phyloP scores from a whole-genome alignment of 2,113 vertebrate species.

The Otolemur garnettii region DNA sequence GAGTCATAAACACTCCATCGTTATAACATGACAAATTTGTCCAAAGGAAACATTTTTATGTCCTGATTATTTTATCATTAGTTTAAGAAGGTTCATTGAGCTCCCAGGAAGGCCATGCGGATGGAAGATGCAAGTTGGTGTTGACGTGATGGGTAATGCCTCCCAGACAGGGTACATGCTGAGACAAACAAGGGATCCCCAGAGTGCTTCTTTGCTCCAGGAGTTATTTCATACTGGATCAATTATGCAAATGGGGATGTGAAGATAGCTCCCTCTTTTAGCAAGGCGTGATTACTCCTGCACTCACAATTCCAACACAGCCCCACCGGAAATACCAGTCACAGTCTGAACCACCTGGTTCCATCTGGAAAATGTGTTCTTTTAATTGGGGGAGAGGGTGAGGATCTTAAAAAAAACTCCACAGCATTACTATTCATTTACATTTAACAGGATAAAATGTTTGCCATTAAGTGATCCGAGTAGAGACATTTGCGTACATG shows the following conservation, averaged over 20 bases:
- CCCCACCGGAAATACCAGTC: constrained; percentile 85
- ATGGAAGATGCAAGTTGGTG: constrained; percentile 81
- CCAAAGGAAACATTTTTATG: constrained; percentile 87
- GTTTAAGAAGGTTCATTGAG: constrained; percentile 86
- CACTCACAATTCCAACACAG: constrained; percentile 82
- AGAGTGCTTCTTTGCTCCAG: constrained; percentile 88
- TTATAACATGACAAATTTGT: constrained; percentile 84
- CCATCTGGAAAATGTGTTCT: constrained; percentile 79
- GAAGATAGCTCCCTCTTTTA: constrained; percentile 89
- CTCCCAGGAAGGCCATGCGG: constrained; percentile 83
- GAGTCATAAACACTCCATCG: constrained; percentile 87
- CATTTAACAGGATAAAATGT: constrained; percentile 73
- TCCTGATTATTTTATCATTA: constrained; percentile 88
- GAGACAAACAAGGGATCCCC: constrained; percentile 89
- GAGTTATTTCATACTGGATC: constrained; percentile 89
- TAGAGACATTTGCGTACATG: constrained; percentile 64
- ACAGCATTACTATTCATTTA: constrained; percentile 78
- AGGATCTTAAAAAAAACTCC: constrained; percentile 18
- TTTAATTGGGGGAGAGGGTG: constrained; percentile 74
- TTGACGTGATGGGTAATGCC: constrained; percentile 83
- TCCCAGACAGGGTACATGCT: constrained; percentile 86
- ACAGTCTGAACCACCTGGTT: constrained; percentile 80
- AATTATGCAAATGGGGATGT: constrained; percentile 90
- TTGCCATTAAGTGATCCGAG: constrained; percentile 73
- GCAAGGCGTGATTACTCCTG: constrained; percentile 87